Percentiles rank a stretch among this genome's conserved stretches.
Evolutionary conservation across 2,113 vertebrate species (phyloP).

Genomic region (Maccullochella peelii): DNA sequence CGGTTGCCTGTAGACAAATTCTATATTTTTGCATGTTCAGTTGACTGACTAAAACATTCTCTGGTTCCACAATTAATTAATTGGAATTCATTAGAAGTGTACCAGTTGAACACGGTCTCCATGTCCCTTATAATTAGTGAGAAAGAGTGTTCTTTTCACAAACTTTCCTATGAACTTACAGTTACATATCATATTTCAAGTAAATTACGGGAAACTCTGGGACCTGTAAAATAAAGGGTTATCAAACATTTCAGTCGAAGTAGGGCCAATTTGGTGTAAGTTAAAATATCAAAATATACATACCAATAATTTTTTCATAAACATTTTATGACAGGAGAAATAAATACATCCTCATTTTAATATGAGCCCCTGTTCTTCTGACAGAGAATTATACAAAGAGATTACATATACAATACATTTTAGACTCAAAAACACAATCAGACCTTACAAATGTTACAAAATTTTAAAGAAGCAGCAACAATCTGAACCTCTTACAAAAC

Average conservation of each 20-base stretch:
- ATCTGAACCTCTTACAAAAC: constrained; percentile 38
- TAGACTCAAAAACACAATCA: constrained; percentile 29
- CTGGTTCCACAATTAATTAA: background rate
- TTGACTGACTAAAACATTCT: background rate
- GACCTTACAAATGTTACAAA: constrained; percentile 40
- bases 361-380: constrained; percentile 25
- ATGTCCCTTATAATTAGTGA: background rate
- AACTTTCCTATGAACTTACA: background rate
- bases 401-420: constrained; percentile 43
- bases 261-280: background rate
- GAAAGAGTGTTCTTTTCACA: background rate
- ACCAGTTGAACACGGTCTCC: background rate
- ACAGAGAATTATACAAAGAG: constrained; percentile 43
- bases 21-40: background rate
- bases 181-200: background rate
- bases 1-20: background rate
- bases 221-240: background rate
- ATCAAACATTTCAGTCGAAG: background rate
- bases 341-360: constrained; percentile 50
- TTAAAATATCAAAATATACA: background rate
- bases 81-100: background rate
- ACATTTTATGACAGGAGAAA: constrained; percentile 62
- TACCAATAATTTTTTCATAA: constrained; percentile 3
- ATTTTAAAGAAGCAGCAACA: constrained; percentile 41
- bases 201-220: background rate